phyloP scores from a whole-genome alignment of 2,113 vertebrate species.

The Gavialis gangeticus region DNA sequence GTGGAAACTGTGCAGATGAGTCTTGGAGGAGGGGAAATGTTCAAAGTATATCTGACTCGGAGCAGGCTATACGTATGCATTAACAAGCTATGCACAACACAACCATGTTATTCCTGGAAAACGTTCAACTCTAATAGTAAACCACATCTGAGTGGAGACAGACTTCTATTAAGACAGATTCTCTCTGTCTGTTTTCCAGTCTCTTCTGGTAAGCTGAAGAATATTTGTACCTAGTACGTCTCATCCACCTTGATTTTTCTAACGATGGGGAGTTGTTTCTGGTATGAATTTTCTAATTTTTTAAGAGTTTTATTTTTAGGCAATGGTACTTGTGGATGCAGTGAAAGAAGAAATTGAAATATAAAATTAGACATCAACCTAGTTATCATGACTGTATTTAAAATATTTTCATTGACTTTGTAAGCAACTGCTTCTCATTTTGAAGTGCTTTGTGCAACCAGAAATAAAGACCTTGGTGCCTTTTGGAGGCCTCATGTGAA shows the following conservation, averaged over 20 bases:
- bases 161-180: neutral
- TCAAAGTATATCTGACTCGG: neutral
- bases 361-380: neutral
- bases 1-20: neutral
- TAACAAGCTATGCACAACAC: neutral
- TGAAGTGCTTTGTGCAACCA: neutral
- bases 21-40: neutral
- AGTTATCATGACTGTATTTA: neutral
- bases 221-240: neutral
- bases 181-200: neutral
- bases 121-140: conserved; percentile 28
- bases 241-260: neutral
- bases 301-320: neutral
- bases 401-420: neutral
- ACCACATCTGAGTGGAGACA: neutral
- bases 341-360: neutral
- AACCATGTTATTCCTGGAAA: conserved; percentile 16
- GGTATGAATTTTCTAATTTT: neutral
- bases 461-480: neutral
- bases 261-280: neutral
- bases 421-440: neutral
- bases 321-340: neutral
- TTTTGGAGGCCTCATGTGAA: neutral
- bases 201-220: neutral
- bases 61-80: neutral